Percentiles rank a stretch among this genome's conserved stretches.
These are phyloP conservation scores for Cyclophora punctaria DNA, from an alignment of 2,888 invertebrate species.

Conservation along the genomic window DNA sequence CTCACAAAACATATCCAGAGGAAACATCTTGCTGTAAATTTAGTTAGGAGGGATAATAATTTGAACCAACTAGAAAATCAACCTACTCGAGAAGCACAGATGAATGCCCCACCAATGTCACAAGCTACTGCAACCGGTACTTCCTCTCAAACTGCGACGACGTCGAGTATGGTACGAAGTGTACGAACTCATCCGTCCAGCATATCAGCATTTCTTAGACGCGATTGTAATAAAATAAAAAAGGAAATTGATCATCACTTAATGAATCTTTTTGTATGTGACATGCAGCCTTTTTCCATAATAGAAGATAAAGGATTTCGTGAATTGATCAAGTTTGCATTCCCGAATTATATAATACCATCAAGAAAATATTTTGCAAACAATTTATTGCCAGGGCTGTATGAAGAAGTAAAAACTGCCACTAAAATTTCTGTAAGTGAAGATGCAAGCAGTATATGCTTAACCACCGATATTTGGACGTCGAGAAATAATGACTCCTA, in stretches of 20 bases:
- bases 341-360: constrained; percentile 2
- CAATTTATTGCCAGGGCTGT: constrained; percentile 5
- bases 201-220: no score
- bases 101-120: no score
- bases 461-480: constrained; percentile 14
- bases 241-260: constrained; percentile 2
- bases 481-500: constrained; percentile 12
- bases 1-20: no score
- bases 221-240: no score
- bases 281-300: constrained; percentile 6
- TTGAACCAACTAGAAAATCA: no score
- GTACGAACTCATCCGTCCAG: no score
- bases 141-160: no score
- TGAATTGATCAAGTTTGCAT: constrained; percentile 1
- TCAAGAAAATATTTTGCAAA: constrained; percentile 3
- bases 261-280: constrained; percentile 4
- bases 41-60: no score
- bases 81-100: no score
- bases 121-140: no score
- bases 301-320: constrained; percentile 7
- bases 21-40: no score
- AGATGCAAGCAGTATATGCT: constrained; percentile 7
- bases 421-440: constrained; percentile 1
- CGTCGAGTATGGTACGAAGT: no score
- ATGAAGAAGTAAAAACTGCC: constrained; percentile 1